Evolutionary conservation across 2,888 invertebrate genomes (phyloP).

Genomic region (Tetanocera ferruginea): DNA sequence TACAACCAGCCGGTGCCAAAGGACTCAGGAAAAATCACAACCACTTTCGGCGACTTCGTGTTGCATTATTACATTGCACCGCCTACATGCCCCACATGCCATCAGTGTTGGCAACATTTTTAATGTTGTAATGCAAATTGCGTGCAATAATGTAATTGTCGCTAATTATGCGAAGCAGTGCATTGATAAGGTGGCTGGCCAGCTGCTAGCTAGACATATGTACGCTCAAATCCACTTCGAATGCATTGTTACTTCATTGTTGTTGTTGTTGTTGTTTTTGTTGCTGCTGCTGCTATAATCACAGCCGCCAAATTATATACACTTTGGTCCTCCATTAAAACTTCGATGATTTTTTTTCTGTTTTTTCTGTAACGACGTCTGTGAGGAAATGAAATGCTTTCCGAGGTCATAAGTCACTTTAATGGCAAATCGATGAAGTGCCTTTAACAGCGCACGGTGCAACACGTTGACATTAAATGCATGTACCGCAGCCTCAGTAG

Average conservation of each 20-base stretch:
- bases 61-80: too few species aligned
- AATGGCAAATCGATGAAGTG: constrained; percentile 25
- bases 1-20: background rate
- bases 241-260: constrained; percentile 1
- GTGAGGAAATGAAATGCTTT: constrained; percentile 17
- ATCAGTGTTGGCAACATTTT: background rate
- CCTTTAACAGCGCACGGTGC: background rate
- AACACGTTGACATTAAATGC: constrained; percentile 21
- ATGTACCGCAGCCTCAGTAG: background rate
- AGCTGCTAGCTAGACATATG: background rate
- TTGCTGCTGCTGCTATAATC: constrained; percentile 46
- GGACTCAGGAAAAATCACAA: background rate
- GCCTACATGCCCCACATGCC: background rate
- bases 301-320: constrained; percentile 43
- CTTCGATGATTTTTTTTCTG: background rate
- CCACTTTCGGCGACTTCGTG: too few species aligned
- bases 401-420: constrained; percentile 27
- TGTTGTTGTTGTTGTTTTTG: constrained; percentile 36
- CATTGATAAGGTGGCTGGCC: constrained; percentile 26
- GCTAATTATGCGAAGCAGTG: constrained; percentile 51
- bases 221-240: background rate
- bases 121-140: constrained; percentile 46
- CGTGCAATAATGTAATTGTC: constrained; percentile 53
- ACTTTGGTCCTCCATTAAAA: constrained; percentile 29
- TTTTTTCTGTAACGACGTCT: constrained; percentile 2